These are phyloP conservation scores for Limulus polyphemus DNA, from an alignment of 2,888 invertebrate genomes.

Conservation along the genomic window DNA sequence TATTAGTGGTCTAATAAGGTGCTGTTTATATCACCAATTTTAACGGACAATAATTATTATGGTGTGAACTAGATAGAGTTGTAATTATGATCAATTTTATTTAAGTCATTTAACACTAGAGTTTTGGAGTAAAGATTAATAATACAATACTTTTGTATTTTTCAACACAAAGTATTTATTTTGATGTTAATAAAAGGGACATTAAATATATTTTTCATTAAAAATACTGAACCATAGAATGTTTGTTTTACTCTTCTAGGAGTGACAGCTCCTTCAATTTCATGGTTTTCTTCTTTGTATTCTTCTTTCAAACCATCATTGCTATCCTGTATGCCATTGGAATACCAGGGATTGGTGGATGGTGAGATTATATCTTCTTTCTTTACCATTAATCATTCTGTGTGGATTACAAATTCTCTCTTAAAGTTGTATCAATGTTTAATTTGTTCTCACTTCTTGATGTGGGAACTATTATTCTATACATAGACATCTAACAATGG, in stretches of 20 bases:
- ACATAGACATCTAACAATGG: no score
- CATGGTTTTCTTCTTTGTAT: slow-evolving; percentile 98
- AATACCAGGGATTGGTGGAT: slow-evolving; percentile 67
- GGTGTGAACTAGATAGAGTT: no score
- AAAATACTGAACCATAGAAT: background rate
- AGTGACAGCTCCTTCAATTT: slow-evolving; percentile 99
- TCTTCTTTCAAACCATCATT: slow-evolving; percentile 86
- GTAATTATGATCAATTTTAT: no score
- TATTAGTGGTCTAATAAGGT: no score
- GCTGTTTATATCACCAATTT: no score
- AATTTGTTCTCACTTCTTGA: no score
- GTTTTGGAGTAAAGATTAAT: background rate
- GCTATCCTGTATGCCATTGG: slow-evolving; percentile 80
- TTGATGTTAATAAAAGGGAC: background rate
- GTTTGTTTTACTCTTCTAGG: slow-evolving; percentile 82
- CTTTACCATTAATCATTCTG: background rate
- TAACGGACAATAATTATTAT: no score
- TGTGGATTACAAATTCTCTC: no score
- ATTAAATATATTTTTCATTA: background rate
- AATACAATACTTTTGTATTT: slow-evolving; percentile 2
- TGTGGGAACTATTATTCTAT: no score
- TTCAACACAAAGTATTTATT: background rate
- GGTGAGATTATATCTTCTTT: slow-evolving; percentile 49
- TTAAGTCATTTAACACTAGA: no score
- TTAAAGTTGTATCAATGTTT: no score